phyloP scores from a whole-genome alignment of 2,888 invertebrate species.

The Ennomos quercinarius region DNA sequence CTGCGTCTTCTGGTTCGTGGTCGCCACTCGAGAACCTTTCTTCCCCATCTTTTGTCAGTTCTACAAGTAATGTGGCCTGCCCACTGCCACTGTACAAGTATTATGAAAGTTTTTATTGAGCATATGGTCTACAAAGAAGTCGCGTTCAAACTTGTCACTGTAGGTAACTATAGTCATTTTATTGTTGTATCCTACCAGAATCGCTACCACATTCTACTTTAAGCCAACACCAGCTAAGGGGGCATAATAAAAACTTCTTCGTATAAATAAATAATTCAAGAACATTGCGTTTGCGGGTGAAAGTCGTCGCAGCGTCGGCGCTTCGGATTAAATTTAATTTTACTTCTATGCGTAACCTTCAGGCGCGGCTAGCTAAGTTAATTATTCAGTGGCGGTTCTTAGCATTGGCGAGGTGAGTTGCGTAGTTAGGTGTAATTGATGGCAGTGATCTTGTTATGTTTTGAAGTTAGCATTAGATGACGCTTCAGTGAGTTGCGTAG shows the following conservation, averaged over 20 bases:
- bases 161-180: neutral
- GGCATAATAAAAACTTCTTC: conserved; percentile 61
- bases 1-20: too few species aligned
- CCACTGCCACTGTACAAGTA: too few species aligned
- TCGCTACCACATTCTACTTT: conserved; percentile 26
- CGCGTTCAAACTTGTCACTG: too few species aligned
- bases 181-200: neutral
- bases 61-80: too few species aligned
- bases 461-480: neutral
- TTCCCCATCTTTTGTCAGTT: too few species aligned
- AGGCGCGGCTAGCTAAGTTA: conserved; percentile 28
- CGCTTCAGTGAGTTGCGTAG: too few species aligned
- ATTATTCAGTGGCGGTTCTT: conserved; percentile 40
- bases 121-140: too few species aligned
- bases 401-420: conserved; percentile 1
- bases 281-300: conserved; percentile 47
- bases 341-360: conserved; percentile 38
- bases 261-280: conserved; percentile 60
- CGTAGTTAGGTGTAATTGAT: conserved; percentile 1
- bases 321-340: conserved; percentile 52
- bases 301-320: conserved; percentile 45
- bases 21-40: too few species aligned
- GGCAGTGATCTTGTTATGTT: conserved; percentile 1
- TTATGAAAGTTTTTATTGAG: too few species aligned
- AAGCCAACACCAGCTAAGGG: conserved; percentile 29